Evolutionary conservation across 1,140 invertebrate genomes (phyloP).

Genomic region (Drosophila sturtevanti): DNA sequence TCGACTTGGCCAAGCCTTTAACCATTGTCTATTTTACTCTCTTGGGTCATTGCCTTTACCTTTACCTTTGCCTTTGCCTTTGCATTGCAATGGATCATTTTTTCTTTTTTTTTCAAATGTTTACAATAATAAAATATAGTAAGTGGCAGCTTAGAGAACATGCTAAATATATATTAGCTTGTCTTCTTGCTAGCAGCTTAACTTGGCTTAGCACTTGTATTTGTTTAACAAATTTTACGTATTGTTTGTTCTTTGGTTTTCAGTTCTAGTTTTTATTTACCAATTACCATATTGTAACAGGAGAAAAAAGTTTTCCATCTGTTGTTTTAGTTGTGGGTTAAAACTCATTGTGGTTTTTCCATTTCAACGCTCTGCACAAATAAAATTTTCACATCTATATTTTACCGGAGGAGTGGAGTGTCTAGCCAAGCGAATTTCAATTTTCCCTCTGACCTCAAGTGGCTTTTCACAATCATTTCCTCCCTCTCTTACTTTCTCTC

Average conservation of each 20-base stretch:
- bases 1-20: conserved; percentile 31
- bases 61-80: no score
- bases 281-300: conserved; percentile 53
- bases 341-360: conserved; percentile 59
- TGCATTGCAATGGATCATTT: conserved; percentile 67
- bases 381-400: conserved; percentile 59
- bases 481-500: background rate
- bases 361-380: conserved; percentile 47
- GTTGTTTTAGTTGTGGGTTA: conserved; percentile 36
- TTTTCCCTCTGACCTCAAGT: conserved; percentile 30
- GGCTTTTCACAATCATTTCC: conserved; percentile 1
- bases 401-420: conserved; percentile 2
- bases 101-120: no score
- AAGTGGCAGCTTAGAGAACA: conserved; percentile 48
- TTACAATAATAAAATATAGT: conserved; percentile 63
- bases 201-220: conserved; percentile 8
- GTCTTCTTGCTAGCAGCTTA: background rate
- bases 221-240: conserved; percentile 30
- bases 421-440: conserved; percentile 22
- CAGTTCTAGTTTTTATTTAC: conserved; percentile 51
- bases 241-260: conserved; percentile 28
- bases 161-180: conserved; percentile 22
- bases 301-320: conserved; percentile 33
- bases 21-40: conserved; percentile 46
- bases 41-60: conserved; percentile 52